Evolutionary conservation across 2,888 invertebrate genomes (phyloP).

Genomic region (Exephanes ischioxanthus): DNA sequence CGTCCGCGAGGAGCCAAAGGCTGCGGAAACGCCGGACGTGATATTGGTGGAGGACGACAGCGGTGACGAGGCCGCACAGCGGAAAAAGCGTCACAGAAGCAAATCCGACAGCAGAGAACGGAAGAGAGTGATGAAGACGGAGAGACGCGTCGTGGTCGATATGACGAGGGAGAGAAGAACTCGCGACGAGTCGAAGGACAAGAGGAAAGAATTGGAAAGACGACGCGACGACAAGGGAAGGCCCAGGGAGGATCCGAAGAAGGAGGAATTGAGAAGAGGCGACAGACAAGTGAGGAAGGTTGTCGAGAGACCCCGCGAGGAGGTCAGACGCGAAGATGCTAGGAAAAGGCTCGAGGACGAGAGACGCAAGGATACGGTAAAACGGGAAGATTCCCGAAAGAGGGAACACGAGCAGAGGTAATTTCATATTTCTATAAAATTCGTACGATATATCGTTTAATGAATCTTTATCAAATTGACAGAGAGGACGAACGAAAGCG

Average conservation of each 20-base stretch:
- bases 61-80: conserved; percentile 85
- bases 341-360: conserved; percentile 82
- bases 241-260: conserved; percentile 74
- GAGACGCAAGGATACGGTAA: conserved; percentile 81
- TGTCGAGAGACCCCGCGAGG: conserved; percentile 73
- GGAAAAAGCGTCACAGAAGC: conserved; percentile 84
- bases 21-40: conserved; percentile 86
- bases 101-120: conserved; percentile 81
- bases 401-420: conserved; percentile 83
- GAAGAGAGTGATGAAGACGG: conserved; percentile 78
- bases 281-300: conserved; percentile 83
- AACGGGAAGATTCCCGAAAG: conserved; percentile 82
- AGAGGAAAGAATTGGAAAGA: conserved; percentile 78
- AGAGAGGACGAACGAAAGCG: conserved; percentile 80
- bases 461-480: conserved; percentile 11
- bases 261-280: conserved; percentile 83
- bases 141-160: conserved; percentile 82
- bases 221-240: conserved; percentile 79
- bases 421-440: conserved; percentile 65
- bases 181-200: conserved; percentile 77
- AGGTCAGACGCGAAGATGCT: conserved; percentile 84
- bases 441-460: not conserved
- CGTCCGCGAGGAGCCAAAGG: conserved; percentile 83
- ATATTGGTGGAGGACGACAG: conserved; percentile 90
- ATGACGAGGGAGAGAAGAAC: conserved; percentile 79